These are phyloP conservation scores for Rallus crepitans DNA, from an alignment of 2,797 vertebrate species.

Conservation along the genomic window DNA sequence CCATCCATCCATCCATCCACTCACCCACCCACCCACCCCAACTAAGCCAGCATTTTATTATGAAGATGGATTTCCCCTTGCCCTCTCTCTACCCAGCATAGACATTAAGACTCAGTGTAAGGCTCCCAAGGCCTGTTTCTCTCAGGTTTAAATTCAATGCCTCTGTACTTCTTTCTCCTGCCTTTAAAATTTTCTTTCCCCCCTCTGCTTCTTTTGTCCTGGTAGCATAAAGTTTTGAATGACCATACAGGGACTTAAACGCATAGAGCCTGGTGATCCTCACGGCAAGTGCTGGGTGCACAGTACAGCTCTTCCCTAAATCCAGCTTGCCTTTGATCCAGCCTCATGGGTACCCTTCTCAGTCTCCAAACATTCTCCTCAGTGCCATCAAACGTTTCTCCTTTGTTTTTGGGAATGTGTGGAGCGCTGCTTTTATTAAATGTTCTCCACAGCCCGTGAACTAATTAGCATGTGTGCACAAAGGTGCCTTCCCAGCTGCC, in stretches of 20 bases:
- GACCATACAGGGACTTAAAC: neutral
- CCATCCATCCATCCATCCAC: neutral
- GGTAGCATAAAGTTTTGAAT: neutral
- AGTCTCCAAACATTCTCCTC: neutral
- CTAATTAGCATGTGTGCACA: slow-evolving; percentile 52
- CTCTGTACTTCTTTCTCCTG: neutral
- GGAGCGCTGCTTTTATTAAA: neutral
- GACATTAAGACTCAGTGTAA: neutral
- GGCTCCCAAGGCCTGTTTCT: neutral
- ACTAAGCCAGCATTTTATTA: neutral
- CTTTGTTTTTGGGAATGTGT: slow-evolving; percentile 10
- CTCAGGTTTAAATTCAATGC: neutral
- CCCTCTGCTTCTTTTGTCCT: neutral
- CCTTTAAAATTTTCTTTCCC: neutral
- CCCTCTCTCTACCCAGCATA: neutral
- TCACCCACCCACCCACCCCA: neutral
- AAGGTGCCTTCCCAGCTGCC: slow-evolving; percentile 27
- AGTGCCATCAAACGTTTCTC: neutral
- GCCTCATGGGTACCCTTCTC: neutral
- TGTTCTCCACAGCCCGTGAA: neutral
- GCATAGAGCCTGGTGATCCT: neutral
- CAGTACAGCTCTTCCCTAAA: neutral
- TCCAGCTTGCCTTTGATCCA: neutral
- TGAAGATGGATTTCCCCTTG: neutral
- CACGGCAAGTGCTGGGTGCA: neutral